Conservation (phyloP, 2,888 invertebrate genomes). For the Leptothorax acervorum region DNA sequence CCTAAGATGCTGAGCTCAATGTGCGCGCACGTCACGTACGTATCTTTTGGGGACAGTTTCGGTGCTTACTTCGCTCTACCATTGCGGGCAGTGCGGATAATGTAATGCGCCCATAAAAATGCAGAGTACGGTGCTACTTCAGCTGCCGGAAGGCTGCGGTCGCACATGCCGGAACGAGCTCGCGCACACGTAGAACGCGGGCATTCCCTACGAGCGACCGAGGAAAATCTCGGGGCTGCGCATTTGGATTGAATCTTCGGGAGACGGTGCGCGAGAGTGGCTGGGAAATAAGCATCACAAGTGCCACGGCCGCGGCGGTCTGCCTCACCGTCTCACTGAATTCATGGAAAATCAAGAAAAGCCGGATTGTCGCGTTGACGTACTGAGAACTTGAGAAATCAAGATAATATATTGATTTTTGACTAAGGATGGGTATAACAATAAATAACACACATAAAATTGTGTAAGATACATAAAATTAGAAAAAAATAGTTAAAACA, state of each 20-base stretch:
- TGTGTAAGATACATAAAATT: background rate
- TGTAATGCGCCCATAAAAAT: constrained; percentile 80
- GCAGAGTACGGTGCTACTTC: constrained; percentile 73
- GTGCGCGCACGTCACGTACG: constrained; percentile 55
- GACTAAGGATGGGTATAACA: background rate
- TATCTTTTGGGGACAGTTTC: constrained; percentile 58
- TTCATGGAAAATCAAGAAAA: constrained; percentile 40
- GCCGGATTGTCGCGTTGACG: background rate
- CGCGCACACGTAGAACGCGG: constrained; percentile 38
- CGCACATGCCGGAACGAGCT: constrained; percentile 26
- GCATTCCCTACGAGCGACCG: constrained; percentile 33
- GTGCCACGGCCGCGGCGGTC: constrained; percentile 53
- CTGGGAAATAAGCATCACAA: constrained; percentile 72
- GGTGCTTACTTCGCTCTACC: constrained; percentile 62
- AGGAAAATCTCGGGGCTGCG: constrained; percentile 43
- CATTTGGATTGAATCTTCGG: constrained; percentile 69
- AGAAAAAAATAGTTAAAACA: background rate
- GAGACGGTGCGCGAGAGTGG: constrained; percentile 63
- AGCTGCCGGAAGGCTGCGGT: constrained; percentile 46
- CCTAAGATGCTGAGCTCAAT: constrained; percentile 37
- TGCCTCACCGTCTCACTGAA: constrained; percentile 30
- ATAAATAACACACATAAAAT: background rate
- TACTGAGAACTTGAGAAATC: background rate
- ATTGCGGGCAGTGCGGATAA: constrained; percentile 62
- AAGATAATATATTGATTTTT: background rate